Percentiles rank a stretch among this genome's conserved stretches.
Evolutionary conservation across 2,797 vertebrate genomes (phyloP).

Genomic region (Acrossocheilus wenchowensis): DNA sequence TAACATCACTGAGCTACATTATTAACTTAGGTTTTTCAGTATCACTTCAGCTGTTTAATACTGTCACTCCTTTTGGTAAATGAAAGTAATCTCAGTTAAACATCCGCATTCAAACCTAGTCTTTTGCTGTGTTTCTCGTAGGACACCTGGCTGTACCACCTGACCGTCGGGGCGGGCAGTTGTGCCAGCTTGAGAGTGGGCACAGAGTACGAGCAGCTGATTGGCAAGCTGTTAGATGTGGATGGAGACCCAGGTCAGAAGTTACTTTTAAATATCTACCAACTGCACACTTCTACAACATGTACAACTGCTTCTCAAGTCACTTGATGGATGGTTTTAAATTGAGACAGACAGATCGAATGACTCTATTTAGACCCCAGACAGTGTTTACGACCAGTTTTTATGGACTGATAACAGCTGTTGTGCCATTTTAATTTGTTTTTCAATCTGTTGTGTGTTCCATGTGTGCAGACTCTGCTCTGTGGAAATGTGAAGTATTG

Average conservation of each 20-base stretch:
- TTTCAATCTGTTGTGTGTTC: constrained; percentile 57
- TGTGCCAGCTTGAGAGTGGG: constrained; percentile 85
- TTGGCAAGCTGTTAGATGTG: constrained; percentile 87
- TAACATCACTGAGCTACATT: background rate
- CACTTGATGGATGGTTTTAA: constrained; percentile 56
- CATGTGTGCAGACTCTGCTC: constrained; percentile 79
- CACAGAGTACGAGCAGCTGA: constrained; percentile 89
- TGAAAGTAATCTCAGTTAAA: background rate
- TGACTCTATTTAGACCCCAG: constrained; percentile 63
- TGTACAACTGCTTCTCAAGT: background rate
- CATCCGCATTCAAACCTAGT: background rate
- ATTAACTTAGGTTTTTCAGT: background rate
- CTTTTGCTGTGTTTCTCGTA: constrained; percentile 58
- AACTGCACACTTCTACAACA: background rate
- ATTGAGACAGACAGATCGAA: constrained; percentile 50
- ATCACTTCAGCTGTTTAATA: background rate
- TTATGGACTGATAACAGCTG: constrained; percentile 64
- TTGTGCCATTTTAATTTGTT: constrained; percentile 66
- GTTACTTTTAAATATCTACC: constrained; percentile 18
- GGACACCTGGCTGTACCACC: constrained; percentile 95
- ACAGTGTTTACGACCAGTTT: constrained; percentile 67
- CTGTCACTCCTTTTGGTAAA: background rate
- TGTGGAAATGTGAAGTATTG: constrained; percentile 89
- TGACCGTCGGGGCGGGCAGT: constrained; percentile 89
- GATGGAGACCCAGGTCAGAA: constrained; percentile 89